These are phyloP conservation scores for Berghia stephanieae DNA, from an alignment of 1,140 invertebrate species.

Conservation along the genomic window DNA sequence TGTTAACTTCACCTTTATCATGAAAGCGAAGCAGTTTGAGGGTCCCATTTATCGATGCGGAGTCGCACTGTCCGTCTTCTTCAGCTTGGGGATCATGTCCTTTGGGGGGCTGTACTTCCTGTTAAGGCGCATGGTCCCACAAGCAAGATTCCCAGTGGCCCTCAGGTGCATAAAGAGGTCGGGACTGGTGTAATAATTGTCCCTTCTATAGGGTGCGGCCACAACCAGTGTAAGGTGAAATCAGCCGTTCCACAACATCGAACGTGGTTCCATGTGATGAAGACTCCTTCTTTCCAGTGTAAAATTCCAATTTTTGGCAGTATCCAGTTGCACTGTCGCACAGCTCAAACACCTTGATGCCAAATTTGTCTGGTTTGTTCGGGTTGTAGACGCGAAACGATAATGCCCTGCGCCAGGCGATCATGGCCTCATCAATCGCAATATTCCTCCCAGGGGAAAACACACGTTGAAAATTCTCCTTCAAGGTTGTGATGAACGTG, in stretches of 20 bases:
- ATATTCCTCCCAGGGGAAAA: too few relatives aligned
- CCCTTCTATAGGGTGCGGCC: slow-evolving; percentile 25
- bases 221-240: slow-evolving; percentile 28
- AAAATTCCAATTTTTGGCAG: slow-evolving; percentile 26
- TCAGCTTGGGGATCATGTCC: not conserved
- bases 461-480: too few relatives aligned
- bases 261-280: slow-evolving; percentile 23
- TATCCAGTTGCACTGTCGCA: slow-evolving; percentile 31
- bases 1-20: too few relatives aligned
- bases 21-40: too few relatives aligned
- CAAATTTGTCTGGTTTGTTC: slow-evolving; percentile 33
- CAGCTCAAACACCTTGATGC: slow-evolving; percentile 32
- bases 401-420: too few relatives aligned
- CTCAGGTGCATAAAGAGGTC: too few relatives aligned
- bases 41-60: too few relatives aligned
- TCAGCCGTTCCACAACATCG: slow-evolving; percentile 26
- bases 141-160: slow-evolving; percentile 10
- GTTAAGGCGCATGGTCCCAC: slow-evolving; percentile 21
- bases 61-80: slow-evolving; percentile 13
- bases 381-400: too few relatives aligned
- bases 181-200: too few relatives aligned
- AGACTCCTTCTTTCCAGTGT: slow-evolving; percentile 20
- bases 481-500: too few relatives aligned
- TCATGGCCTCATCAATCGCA: too few relatives aligned
- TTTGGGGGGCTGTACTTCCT: slow-evolving; percentile 10